Evolutionary conservation across 2,797 vertebrate genomes (phyloP), one percentile per base, ranked within the genome.

Genomic region (Amniataba percoides): DNA sequence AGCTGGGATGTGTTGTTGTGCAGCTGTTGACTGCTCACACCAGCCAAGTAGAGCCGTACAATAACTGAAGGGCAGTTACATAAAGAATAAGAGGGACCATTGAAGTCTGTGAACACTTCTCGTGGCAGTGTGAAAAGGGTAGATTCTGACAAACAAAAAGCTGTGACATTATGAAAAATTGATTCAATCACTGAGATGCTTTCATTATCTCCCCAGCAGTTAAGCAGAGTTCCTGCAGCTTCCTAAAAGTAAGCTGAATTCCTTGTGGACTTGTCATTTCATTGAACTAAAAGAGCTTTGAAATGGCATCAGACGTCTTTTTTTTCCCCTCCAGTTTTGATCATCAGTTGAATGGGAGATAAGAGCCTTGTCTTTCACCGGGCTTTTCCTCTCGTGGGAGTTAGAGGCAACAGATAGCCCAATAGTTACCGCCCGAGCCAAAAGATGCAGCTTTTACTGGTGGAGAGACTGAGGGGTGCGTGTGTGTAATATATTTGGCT

Each of bases 401-500:
- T 86, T 64, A 67, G 60, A 84, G 71, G 25, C 52, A 69, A 71
- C 68, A 79, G 65, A 86, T 83, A 36, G 46, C 18, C 60, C 48
- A 77, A 79, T 72, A 34, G 74, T 80, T 66, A 52, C 78, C 4
- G 15, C 36, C 71, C 63, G 8, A 68, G 55, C 42, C 39, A 60
- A 43, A 57, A 78, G 62, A 81, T 77, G 77, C 79, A 23, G 73
- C 81, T 78, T 66, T 77, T 45, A 52, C 45, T 68, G 56, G 52
- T 36, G 43, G 23, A 77, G 78, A 75, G 69, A 78, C 66, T 1
- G 68, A 80, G 56, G 68, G 56, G 53, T 74, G 76, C 18, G 55
- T 70, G 53, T 78, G 71, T 87, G 90, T 75, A 81, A 81, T 83
- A 77, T 82, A 78, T 91, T 90, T 89, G 83, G 82, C 89, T 93